phyloP scores from a whole-genome alignment of 2,113 vertebrate species.

The Cebus imitator region DNA sequence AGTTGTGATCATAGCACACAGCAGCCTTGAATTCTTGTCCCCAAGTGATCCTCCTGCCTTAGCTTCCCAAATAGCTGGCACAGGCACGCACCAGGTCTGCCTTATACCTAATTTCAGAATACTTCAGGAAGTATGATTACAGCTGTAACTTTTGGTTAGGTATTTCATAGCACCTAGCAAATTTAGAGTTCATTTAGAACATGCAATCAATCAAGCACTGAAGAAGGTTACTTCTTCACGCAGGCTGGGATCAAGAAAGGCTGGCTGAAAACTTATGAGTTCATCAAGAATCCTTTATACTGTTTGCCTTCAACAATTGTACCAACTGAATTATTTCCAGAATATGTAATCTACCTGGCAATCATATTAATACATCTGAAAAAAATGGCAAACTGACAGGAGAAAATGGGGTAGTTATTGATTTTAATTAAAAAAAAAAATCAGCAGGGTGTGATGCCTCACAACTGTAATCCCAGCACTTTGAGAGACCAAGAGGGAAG shows the following conservation, averaged over 20 bases:
- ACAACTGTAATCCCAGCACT: too few species aligned
- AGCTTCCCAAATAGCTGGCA: background rate
- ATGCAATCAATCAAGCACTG: background rate
- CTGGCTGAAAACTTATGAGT: background rate
- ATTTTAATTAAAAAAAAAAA: background rate
- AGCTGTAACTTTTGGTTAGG: background rate
- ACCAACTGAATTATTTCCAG: background rate
- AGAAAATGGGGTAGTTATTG: background rate
- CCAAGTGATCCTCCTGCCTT: background rate
- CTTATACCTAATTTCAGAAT: background rate
- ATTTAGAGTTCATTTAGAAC: background rate
- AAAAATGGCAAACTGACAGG: background rate
- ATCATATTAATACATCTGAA: constrained; percentile 2
- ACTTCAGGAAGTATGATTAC: background rate
- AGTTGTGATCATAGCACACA: background rate
- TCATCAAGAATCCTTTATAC: background rate
- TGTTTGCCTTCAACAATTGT: background rate
- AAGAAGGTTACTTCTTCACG: background rate
- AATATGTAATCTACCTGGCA: background rate
- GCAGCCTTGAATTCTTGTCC: background rate
- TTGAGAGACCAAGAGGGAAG: too few species aligned
- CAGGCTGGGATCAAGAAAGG: background rate
- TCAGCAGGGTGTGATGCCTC: too few species aligned
- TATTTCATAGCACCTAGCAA: background rate
- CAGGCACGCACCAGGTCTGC: background rate